Conservation (phyloP, 2,113 vertebrate genomes). For the Peromyscus californicus region DNA sequence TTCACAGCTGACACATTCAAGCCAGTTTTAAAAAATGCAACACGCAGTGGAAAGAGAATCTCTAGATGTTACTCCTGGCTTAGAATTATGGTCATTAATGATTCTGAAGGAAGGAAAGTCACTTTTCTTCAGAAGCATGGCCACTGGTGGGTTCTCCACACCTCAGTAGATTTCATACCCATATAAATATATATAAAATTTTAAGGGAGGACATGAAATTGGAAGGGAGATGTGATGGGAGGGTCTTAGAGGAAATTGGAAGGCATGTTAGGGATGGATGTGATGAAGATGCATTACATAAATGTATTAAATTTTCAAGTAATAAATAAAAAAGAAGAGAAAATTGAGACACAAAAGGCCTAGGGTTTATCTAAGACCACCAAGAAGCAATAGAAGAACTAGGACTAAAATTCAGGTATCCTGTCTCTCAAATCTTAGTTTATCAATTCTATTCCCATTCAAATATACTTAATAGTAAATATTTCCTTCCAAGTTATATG, state of each 20-base stretch:
- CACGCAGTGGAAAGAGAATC: not conserved
- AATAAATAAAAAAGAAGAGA: not conserved
- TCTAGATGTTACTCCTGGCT: not conserved
- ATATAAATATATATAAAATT: not conserved
- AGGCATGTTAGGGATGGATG: not conserved
- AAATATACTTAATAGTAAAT: not conserved
- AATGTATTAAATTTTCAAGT: not conserved
- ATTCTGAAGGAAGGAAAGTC: not conserved
- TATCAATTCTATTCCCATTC: not conserved
- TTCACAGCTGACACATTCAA: not conserved
- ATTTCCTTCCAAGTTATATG: not conserved
- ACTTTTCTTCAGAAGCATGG: not conserved
- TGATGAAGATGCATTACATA: not conserved
- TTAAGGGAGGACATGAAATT: not conserved
- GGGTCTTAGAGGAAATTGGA: not conserved
- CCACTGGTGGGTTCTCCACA: not conserved
- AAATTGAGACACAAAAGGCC: not conserved
- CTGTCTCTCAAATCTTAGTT: not conserved
- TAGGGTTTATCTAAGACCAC: not conserved
- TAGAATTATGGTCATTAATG: not conserved
- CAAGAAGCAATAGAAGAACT: not conserved
- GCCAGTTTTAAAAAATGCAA: not conserved
- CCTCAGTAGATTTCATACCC: too few species aligned
- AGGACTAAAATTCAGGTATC: not conserved
- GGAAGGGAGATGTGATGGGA: not conserved